Percentiles rank a stretch among this genome's conserved stretches.
phyloP scores from a whole-genome alignment of 2,888 invertebrate genomes.

The Drosophila birchii region DNA sequence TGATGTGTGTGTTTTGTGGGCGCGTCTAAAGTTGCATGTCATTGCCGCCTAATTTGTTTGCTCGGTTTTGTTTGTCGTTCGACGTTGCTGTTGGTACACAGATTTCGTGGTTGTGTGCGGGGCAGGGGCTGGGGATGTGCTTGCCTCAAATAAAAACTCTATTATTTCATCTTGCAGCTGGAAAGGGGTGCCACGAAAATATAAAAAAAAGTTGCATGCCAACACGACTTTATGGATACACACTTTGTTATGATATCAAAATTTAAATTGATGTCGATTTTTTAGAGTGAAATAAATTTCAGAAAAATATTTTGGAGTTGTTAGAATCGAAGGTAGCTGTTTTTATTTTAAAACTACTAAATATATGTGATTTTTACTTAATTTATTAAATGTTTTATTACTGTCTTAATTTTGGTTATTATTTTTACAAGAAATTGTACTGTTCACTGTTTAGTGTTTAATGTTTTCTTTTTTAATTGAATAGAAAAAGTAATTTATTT shows the following conservation, averaged over 20 bases:
- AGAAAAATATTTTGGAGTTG: background rate
- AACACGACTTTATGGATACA: background rate
- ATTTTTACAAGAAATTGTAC: too few relatives aligned
- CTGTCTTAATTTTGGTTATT: too few relatives aligned
- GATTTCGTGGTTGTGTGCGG: constrained; percentile 65
- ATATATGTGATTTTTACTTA: too few relatives aligned
- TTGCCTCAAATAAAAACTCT: constrained; percentile 33
- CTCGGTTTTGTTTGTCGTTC: constrained; percentile 64
- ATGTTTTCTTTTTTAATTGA: too few relatives aligned
- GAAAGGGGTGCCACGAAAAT: constrained; percentile 8
- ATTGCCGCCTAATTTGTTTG: constrained; percentile 77
- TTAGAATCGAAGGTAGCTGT: background rate
- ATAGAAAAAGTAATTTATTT: too few relatives aligned
- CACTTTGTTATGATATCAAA: background rate
- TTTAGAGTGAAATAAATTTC: background rate
- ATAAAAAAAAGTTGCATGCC: background rate
- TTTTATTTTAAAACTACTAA: too few relatives aligned
- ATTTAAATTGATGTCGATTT: background rate
- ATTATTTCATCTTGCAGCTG: constrained; percentile 13
- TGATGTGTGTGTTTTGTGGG: constrained; percentile 40
- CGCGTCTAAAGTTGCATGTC: constrained; percentile 74
- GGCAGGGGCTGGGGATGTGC: too few relatives aligned
- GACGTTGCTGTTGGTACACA: constrained; percentile 52
- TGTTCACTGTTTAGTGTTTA: too few relatives aligned
- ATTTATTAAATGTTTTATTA: too few relatives aligned